These are phyloP conservation scores for Malacoraja senta DNA, from an alignment of 2,797 vertebrate species.

Conservation along the genomic window DNA sequence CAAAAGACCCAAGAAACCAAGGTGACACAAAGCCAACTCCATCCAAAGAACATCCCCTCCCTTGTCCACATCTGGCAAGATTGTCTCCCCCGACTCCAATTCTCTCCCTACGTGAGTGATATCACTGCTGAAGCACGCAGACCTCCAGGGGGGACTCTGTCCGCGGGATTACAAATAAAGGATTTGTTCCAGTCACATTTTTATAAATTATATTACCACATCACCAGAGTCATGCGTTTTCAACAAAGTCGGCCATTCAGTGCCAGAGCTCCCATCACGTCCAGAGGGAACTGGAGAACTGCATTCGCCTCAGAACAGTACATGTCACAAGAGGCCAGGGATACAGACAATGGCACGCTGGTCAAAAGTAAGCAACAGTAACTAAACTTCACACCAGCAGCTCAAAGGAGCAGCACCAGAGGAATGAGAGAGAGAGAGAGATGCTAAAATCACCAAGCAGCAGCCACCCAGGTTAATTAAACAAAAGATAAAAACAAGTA, in stretches of 20 bases:
- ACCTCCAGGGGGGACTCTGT: not conserved
- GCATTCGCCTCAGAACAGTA: conserved; percentile 46
- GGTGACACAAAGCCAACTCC: too few species aligned
- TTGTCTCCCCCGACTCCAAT: not conserved
- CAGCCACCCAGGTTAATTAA: not conserved
- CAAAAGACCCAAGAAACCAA: not conserved
- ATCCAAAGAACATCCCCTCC: not conserved
- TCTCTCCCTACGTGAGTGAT: not conserved
- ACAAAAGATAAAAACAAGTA: not conserved
- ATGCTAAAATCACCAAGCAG: not conserved
- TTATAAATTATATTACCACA: not conserved
- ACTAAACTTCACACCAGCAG: not conserved
- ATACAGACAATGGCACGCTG: not conserved
- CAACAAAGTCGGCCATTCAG: conserved; percentile 30
- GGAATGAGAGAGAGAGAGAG: not conserved
- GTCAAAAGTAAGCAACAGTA: not conserved
- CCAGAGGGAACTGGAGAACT: conserved; percentile 29
- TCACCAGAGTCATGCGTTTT: not conserved
- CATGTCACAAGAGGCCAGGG: conserved; percentile 44
- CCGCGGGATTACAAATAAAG: not conserved
- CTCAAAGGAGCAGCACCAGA: not conserved
- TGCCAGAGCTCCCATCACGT: conserved; percentile 21
- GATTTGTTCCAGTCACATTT: conserved; percentile 9
- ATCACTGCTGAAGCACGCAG: not conserved
- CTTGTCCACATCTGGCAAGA: not conserved